Percentiles rank a stretch among this genome's conserved stretches.
phyloP scores from a whole-genome alignment of 2,888 invertebrate species.

The Hartigia nigra region DNA sequence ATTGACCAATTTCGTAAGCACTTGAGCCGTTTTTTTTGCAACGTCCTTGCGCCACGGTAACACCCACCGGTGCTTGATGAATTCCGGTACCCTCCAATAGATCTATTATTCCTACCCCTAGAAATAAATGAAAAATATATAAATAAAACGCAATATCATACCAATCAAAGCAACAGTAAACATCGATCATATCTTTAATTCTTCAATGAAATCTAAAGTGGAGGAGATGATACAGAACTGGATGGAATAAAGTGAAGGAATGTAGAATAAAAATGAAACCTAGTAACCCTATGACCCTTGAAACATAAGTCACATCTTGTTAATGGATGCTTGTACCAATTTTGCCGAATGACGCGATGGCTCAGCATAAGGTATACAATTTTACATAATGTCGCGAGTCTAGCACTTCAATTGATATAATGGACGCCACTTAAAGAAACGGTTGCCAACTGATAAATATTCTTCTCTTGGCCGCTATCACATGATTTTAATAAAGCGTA shows the following conservation, averaged over 20 bases:
- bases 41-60: constrained; percentile 72
- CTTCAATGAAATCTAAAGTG: neutral
- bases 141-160: neutral
- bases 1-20: constrained; percentile 72
- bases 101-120: constrained; percentile 72
- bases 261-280: constrained; percentile 32
- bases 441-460: neutral
- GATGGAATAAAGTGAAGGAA: neutral
- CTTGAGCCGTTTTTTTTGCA: constrained; percentile 69
- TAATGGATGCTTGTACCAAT: constrained; percentile 42
- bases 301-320: constrained; percentile 37
- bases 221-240: neutral
- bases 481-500: neutral
- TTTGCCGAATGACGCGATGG: constrained; percentile 27
- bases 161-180: neutral
- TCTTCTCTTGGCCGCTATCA: neutral
- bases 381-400: constrained; percentile 32
- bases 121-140: constrained; percentile 25
- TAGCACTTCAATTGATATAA: constrained; percentile 41
- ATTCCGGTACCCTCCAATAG: constrained; percentile 74
- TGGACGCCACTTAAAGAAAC: constrained; percentile 38
- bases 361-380: constrained; percentile 20
- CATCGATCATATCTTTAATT: neutral
- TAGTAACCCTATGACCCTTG: constrained; percentile 44
- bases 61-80: constrained; percentile 73